Percentiles rank a stretch among this genome's conserved stretches.
phyloP scores from a whole-genome alignment of 1,140 invertebrate genomes.

The Ridgeia piscesae region DNA sequence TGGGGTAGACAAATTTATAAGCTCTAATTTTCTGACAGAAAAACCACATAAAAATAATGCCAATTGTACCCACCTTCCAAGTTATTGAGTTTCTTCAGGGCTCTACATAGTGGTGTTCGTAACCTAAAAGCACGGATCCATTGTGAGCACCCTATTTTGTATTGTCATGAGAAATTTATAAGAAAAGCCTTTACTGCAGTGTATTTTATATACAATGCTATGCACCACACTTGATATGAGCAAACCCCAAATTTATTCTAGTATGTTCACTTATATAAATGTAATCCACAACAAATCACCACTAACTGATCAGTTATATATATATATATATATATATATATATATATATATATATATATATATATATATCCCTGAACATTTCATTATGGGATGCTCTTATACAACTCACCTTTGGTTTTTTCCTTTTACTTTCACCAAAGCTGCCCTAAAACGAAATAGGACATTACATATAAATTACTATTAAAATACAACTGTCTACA shows the following conservation, averaged over 20 bases:
- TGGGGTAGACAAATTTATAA: too few species aligned
- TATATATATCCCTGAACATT: not conserved
- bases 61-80: slow-evolving; percentile 67
- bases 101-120: slow-evolving; percentile 88
- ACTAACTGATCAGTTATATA: too few species aligned
- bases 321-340: too few species aligned
- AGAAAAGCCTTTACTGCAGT: not conserved
- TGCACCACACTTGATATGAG: not conserved
- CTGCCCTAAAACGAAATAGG: slow-evolving; percentile 61
- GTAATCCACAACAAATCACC: too few species aligned
- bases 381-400: not conserved
- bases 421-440: slow-evolving; percentile 79
- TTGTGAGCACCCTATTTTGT: not conserved
- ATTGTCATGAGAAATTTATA: not conserved
- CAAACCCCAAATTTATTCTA: not conserved
- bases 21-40: too few species aligned
- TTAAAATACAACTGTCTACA: too few species aligned
- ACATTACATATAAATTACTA: not conserved
- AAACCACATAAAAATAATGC: slow-evolving; percentile 3
- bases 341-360: too few species aligned
- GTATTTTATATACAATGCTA: not conserved
- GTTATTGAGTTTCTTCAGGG: slow-evolving; percentile 68
- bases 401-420: slow-evolving; percentile 65
- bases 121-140: slow-evolving; percentile 62
- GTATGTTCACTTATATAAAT: too few species aligned